Evolutionary conservation across 2,113 vertebrate genomes (phyloP), one percentile per base, ranked within the genome.

Genomic region (Cyanocitta stelleri): DNA sequence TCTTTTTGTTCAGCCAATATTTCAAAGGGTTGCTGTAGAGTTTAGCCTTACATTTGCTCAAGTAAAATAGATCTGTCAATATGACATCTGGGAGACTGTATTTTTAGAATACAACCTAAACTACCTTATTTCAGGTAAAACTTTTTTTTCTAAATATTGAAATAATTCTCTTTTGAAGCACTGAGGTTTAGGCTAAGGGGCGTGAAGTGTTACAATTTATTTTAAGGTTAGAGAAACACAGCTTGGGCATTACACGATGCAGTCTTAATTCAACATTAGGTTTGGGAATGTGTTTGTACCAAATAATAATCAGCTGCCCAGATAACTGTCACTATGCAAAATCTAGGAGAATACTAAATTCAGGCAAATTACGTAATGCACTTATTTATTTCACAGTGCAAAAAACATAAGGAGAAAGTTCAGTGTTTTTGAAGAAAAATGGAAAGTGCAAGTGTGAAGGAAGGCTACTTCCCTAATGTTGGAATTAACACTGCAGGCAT

Each of bases 391-490:
- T 15, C 18, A 30, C 14, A 55, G 19, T 35, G 3, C 8, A 58
- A 74, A 81, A 77, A 15, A 41, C 9, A 19, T 32, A 35, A 78
- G n/a, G 30, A 73, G 16, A 61, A 27, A 72, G 1, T 44, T 54
- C 18, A 33, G 3, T n/a, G 9, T 4, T 71, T 87, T 68, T 90
- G 24, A 90, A 66, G 41, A 55, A 74, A 92, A 88, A 44, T 23
- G 7, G 9, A 44, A 77, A 22, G 7, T 86, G 12, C 6, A 62
- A 33, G 19, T 58, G 22, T 61, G n/a, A 76, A 63, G 59, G 19
- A 55, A 88, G 7, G 0, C 20, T 35, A 16, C 10, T 52, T 83
- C 17, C 17, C 24, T 24, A 35, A 0, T 16, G 6, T 14, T 35
- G 32, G 14, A 64, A 66, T 74, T 39, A 26, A 69, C 7, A 24